Base-by-base conservation (phyloP, 2,888 invertebrate species). In the Odontocolon sp. region DNA sequence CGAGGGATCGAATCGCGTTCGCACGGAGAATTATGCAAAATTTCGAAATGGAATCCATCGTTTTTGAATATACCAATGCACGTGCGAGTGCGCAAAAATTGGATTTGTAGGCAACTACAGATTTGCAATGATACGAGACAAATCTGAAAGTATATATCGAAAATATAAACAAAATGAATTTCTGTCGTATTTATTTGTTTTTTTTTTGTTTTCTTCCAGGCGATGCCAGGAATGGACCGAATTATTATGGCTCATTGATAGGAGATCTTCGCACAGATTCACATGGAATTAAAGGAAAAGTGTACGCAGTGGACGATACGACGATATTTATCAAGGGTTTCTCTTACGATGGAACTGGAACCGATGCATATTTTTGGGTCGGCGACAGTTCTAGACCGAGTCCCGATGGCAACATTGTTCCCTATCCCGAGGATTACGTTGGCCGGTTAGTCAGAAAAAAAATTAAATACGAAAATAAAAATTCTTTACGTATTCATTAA, bases 311-410 rank as follows among this genome's bases (percentile, higher is more conserved):
- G 3, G 97, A 98, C 88, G 97, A 97, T 88, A 94, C 93, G 87
- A 97, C 97, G 14, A 93, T 98, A 77, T 97, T 95, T 91, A 95
- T 98, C 85, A 95, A 95, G 86, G 95, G 95, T 42, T 97, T 98
- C 91, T 94, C 94, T 47, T 98, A 97, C 89, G 97, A 97, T 87
- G 97, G 97, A 42, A 95, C 94, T 4, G 97, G 95, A 5, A 96
- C 97, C 76, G 96, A 96, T 88, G 96, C 97, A 0, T 96, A 94
- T 91, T 97, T 97, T 92, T 97, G 97, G 97, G 95, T 96, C 73
- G 97, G 97, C 9, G 96, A 95, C 86, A 94, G 95, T 2, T 92
- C 94, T 0, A 93, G 95, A 79, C 97, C 97, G 1, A 94, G 94
- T 81, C 96, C 96, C 16, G 95, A 95, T 61, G 97, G 97, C 73